phyloP scores from a whole-genome alignment of 2,888 invertebrate species.

The Tetropium fuscum region DNA sequence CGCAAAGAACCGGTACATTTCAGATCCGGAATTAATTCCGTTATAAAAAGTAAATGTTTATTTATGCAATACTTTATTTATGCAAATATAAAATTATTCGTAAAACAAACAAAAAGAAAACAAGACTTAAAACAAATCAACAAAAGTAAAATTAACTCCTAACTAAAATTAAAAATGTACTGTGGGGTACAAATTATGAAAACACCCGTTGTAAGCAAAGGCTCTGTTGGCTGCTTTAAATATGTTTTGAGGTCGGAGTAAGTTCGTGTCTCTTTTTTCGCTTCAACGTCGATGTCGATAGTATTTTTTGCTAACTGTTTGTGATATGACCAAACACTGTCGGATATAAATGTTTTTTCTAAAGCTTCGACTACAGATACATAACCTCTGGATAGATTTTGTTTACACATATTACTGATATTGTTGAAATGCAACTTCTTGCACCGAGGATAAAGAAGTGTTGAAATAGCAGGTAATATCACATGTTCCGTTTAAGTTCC shows the following conservation, averaged over 20 bases:
- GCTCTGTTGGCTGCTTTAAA: neutral
- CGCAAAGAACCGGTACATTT: constrained; percentile 6
- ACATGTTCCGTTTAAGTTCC: neutral
- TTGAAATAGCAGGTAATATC: neutral
- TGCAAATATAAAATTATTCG: neutral
- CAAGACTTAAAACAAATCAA: neutral
- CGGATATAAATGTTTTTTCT: neutral
- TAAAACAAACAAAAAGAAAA: neutral
- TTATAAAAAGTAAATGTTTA: neutral
- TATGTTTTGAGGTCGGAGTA: neutral
- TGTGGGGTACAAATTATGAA: too few relatives aligned
- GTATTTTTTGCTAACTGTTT: neutral
- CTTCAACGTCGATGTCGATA: neutral
- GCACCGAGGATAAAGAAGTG: neutral
- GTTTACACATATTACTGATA: neutral
- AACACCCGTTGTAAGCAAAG: neutral
- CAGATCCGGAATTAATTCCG: neutral
- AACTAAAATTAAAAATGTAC: too few relatives aligned
- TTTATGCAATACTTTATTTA: neutral
- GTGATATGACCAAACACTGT: neutral
- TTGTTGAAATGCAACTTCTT: neutral
- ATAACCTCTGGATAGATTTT: neutral
- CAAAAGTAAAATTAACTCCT: neutral
- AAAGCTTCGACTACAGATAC: neutral
- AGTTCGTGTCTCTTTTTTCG: neutral